Base-by-base conservation (phyloP, 2,113 vertebrate species). In the Ceyx cyanopectus region DNA sequence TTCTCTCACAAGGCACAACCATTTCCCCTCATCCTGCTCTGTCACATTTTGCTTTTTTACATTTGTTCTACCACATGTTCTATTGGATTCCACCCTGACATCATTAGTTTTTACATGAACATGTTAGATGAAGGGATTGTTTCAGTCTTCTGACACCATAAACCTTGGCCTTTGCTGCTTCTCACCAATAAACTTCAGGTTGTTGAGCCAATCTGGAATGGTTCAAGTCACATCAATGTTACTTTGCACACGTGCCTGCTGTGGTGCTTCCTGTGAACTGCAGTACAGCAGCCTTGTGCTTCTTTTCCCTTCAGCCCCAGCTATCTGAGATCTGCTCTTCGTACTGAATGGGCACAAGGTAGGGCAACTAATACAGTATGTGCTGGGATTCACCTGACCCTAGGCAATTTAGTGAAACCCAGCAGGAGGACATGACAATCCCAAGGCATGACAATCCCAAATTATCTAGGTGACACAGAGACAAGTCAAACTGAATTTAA, bases 101-200 rank as follows among this genome's bases (percentile, higher is more conserved):
- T 32, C 3, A 0, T 22, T 54, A 65, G 16, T 0, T 0, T 46
- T 83, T n/a, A 57, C 29, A 41, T 22, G 29, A 81, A 57, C 3
- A 10, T 2, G 5, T n/a, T 22, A 24, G 41, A 60, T 2, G 1
- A 79, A 73, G 8, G 30, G 29, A 84, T 78, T 53, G 50, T 32
- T 82, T 89, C 57, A 40, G 50, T 9, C 21, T 80, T 34, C 43
- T 34, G 22, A 63, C 9, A 22, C 41, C 51, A 68, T 1, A 0
- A 61, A 27, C 13, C 51, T 40, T 34, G 34, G 27, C 7, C 45
- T 88, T 83, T 72, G 18, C 43, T 83, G 27, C 72, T 74, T 80
- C n/a, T 85, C 26, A 23, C 13, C 61, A 78, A 53, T 12, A 83
- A 80, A 65, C 9, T 78, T 67, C 61, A 78, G 32, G 16, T 1